Base-by-base conservation (phyloP, 1,140 invertebrate species). In the Medauroidea extradentata region DNA sequence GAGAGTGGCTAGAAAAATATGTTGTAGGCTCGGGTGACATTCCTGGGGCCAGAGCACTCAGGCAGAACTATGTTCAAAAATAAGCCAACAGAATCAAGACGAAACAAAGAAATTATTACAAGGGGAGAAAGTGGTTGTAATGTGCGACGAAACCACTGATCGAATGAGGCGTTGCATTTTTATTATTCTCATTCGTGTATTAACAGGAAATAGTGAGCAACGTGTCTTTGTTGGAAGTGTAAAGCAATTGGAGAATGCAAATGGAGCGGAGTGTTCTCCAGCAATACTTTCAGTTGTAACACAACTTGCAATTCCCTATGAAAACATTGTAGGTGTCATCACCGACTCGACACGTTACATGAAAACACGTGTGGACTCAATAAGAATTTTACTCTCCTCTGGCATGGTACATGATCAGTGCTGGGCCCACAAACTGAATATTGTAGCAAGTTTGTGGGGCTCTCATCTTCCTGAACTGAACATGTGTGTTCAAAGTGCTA, bases 371-470 rank as follows among this genome's bases (percentile, higher is more conserved):
- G 23, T 46, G 8, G 29, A 56, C 24, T 43, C 41, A 14, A 9
- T 56, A n/a, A 9, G 43, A 25, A 16, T 56, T 18, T 2, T 23
- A 29, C n/a, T 46, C 19, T 24, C 24, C 1, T 18, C 11, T 48
- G 19, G 44, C 4, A 16, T 56, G 21, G 44, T 56, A 13, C 53
- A 46, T 48, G 43, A 29, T 24, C 53, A 56, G 39, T 56, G 53
- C 21, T 56, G 53, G 53, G 53, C 43, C 18, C 53, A 56, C 44
- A 50, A 56, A 48, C 53, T 56, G 13, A 56, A 56, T 46, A 18
- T 53, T 18, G 43, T 56, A 9, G 53, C 38, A 13, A 56, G 38
- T 29, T 21, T 56, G 38, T 49, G 34, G 34, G 2, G 21, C n/a
- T 29, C 7, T 14, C n/a, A 18, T n/a, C 18, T 48, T 2, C 18